A percentile compares a stretch with the other conserved stretches of the same genome.
Evolutionary conservation across 1,140 invertebrate species (phyloP).

Genomic region (Tenebrio molitor): DNA sequence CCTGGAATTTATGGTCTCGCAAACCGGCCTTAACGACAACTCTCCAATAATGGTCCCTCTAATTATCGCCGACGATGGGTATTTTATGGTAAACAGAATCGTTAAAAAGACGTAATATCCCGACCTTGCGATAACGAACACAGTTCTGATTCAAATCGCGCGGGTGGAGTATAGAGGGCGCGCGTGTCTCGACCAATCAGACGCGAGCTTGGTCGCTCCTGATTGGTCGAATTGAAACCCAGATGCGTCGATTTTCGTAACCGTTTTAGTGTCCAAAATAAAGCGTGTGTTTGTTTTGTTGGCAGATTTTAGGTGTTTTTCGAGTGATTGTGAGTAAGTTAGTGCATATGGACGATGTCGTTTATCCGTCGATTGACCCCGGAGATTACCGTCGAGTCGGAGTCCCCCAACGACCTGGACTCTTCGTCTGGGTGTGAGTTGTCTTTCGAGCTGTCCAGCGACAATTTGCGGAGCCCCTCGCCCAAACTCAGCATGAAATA

Average conservation of each 20-base stretch:
- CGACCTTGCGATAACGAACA: no score
- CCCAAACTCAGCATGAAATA: conserved; percentile 29
- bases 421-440: conserved; percentile 61
- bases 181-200: conserved; percentile 35
- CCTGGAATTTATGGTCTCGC: no score
- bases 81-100: no score
- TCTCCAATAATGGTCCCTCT: no score
- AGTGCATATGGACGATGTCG: not conserved
- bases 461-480: conserved; percentile 49
- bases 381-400: not conserved
- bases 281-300: conserved; percentile 52
- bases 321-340: not conserved
- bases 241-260: conserved; percentile 57
- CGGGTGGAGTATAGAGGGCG: not conserved
- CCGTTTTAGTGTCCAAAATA: conserved; percentile 50
- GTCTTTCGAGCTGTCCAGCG: conserved; percentile 61
- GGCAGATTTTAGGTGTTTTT: conserved; percentile 4
- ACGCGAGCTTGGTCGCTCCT: not conserved
- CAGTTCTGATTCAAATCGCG: not conserved
- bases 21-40: no score
- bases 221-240: conserved; percentile 56
- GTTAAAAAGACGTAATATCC: no score
- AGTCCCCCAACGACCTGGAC: conserved; percentile 55
- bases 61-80: no score
- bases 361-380: conserved; percentile 4